These are phyloP conservation scores for Pangasius mekongensis DNA, from an alignment of 2,797 vertebrate species.

Conservation along the genomic window DNA sequence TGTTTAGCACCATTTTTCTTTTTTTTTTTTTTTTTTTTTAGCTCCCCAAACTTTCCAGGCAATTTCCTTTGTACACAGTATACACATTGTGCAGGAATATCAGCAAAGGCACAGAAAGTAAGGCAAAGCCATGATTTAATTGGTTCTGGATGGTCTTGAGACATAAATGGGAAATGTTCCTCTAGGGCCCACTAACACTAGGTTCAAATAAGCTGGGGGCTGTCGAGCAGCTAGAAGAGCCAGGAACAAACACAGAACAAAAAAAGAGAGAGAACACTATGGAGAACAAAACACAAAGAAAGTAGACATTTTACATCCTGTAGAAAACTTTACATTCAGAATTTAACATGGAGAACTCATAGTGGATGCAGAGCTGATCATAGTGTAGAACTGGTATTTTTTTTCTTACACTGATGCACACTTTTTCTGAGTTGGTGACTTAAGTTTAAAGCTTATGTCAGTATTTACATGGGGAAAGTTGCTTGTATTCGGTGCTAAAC, in stretches of 20 bases:
- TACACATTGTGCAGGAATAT: conserved; percentile 19
- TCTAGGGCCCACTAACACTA: not conserved
- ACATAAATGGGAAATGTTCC: conserved; percentile 14
- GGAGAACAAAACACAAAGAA: not conserved
- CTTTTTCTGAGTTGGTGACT: no score
- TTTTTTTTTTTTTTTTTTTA: not conserved
- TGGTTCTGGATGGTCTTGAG: not conserved
- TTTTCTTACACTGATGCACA: no score
- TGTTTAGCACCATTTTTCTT: no score
- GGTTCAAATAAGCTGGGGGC: not conserved
- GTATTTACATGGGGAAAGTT: not conserved
- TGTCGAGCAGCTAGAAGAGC: not conserved
- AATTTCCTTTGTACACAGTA: conserved; percentile 10
- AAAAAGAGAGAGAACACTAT: not conserved
- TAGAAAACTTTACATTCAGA: not conserved
- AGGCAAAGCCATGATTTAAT: conserved; percentile 10
- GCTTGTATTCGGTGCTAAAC: no score
- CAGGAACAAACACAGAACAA: not conserved
- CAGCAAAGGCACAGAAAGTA: not conserved
- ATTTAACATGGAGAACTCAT: not conserved
- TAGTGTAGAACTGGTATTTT: not conserved
- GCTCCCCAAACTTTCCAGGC: conserved; percentile 12
- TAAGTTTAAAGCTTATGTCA: no score
- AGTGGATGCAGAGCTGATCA: not conserved
- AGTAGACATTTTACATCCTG: not conserved